Evolutionary conservation across 2,113 vertebrate species (phyloP).

Genomic region (Eulemur macaco): DNA sequence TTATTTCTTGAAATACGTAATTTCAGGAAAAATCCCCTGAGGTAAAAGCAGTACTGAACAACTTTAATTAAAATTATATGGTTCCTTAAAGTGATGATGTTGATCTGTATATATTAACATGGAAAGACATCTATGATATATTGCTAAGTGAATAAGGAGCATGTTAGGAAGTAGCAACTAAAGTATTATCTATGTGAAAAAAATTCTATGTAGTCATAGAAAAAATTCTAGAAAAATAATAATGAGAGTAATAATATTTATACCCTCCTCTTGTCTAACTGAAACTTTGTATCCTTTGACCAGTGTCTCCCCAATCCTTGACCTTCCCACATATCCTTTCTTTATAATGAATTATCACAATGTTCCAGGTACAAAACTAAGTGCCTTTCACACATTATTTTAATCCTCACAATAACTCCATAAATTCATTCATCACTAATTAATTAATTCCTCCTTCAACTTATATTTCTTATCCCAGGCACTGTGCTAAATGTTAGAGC

Average conservation of each 20-base stretch:
- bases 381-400: neutral
- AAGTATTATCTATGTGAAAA: neutral
- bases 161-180: neutral
- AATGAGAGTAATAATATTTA: neutral
- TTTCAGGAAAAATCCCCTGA: neutral
- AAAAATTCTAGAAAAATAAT: slow-evolving; percentile 12
- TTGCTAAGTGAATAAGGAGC: slow-evolving; percentile 4
- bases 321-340: neutral
- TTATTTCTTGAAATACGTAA: neutral
- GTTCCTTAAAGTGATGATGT: neutral
- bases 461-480: neutral
- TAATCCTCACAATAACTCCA: slow-evolving; percentile 21
- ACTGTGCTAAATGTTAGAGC: neutral
- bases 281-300: neutral
- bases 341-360: neutral
- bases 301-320: neutral
- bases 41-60: neutral
- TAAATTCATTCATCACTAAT: neutral
- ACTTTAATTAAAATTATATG: neutral
- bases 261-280: neutral
- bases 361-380: neutral
- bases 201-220: neutral
- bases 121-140: neutral
- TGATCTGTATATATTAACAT: neutral
- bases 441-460: neutral